Evolutionary conservation across 1,140 invertebrate genomes (phyloP).

Genomic region (Pogonomyrmex californicus): DNA sequence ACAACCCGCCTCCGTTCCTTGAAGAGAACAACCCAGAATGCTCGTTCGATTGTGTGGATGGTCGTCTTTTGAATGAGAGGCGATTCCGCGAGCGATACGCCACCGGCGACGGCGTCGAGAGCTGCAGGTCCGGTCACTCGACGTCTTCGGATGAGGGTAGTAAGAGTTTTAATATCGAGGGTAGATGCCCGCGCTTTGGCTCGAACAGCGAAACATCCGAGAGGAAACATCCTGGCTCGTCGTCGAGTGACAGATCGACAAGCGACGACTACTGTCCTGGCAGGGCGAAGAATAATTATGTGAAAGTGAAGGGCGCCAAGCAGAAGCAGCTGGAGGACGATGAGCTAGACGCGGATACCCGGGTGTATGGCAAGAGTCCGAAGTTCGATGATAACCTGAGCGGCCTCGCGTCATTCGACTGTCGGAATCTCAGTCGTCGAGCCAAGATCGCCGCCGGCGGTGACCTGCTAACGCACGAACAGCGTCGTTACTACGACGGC

Average conservation of each 20-base stretch:
- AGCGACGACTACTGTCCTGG: conserved; percentile 71
- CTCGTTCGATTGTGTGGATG: conserved; percentile 81
- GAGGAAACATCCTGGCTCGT: conserved; percentile 75
- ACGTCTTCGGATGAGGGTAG: conserved; percentile 79
- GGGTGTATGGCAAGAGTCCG: conserved; percentile 85
- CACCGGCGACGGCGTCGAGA: conserved; percentile 56
- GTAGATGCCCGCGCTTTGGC: conserved; percentile 76
- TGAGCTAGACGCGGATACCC: conserved; percentile 81
- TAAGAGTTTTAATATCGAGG: conserved; percentile 76
- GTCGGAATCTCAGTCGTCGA: conserved; percentile 69
- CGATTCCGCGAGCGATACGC: conserved; percentile 56
- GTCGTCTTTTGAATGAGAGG: conserved; percentile 74
- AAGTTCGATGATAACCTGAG: conserved; percentile 84
- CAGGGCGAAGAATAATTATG: conserved; percentile 76
- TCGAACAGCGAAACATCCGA: conserved; percentile 81
- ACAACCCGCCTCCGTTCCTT: conserved; percentile 69
- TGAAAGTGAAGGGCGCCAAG: conserved; percentile 80
- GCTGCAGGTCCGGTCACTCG: conserved; percentile 77
- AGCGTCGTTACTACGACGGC: conserved; percentile 68
- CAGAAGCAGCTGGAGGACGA: conserved; percentile 84
- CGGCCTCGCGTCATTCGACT: conserved; percentile 65
- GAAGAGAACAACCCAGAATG: conserved; percentile 79
- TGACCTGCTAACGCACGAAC: conserved; percentile 61
- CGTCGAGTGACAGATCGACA: conserved; percentile 78
- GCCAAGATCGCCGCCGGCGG: conserved; percentile 47